Conservation (phyloP, 2,797 vertebrate genomes). For the Anisognathus igniventris region DNA sequence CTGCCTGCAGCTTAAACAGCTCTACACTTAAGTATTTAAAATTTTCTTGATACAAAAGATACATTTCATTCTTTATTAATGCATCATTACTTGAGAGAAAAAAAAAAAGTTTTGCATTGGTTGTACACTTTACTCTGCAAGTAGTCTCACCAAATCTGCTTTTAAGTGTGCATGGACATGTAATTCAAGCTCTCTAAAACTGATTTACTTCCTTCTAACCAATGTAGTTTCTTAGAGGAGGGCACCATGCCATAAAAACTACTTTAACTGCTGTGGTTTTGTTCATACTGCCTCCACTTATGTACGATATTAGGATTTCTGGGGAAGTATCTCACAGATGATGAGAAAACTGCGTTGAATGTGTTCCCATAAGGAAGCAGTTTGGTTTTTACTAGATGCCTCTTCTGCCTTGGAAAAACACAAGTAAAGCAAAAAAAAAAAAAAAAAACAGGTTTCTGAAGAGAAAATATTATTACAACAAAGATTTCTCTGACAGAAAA, state of each 20-base stretch:
- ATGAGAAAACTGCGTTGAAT: background rate
- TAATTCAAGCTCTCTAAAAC: background rate
- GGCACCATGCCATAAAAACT: background rate
- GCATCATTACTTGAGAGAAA: background rate
- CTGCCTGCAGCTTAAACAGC: constrained; percentile 40
- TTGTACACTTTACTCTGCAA: background rate
- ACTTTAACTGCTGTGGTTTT: background rate
- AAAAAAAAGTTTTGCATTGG: background rate
- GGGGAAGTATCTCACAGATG: background rate
- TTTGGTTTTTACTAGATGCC: background rate
- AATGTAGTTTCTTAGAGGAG: background rate
- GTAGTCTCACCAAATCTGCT: background rate
- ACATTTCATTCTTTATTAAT: background rate
- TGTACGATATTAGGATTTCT: background rate
- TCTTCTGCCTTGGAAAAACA: background rate
- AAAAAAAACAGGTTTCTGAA: background rate
- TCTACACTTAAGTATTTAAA: background rate
- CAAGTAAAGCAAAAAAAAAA: background rate
- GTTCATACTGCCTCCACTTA: background rate
- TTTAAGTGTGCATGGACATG: background rate
- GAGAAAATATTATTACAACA: background rate
- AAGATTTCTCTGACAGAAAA: background rate
- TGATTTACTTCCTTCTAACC: background rate
- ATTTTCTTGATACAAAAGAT: background rate
- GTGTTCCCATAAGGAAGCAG: background rate